phyloP scores from a whole-genome alignment of 2,113 vertebrate genomes.

The Pituophis catenifer region DNA sequence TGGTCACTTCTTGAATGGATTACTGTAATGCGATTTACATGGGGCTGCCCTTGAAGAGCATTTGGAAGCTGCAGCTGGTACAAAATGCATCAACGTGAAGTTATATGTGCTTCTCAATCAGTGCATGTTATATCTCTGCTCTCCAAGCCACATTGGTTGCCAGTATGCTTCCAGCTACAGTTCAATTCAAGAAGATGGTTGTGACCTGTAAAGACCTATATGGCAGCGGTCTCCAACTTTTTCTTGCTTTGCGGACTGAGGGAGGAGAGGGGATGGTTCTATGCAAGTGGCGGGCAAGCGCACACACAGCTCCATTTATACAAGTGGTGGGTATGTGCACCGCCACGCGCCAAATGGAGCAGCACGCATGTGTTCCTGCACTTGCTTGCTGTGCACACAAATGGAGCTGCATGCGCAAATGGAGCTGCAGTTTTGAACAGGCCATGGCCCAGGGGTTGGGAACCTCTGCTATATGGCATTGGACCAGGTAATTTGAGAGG shows the following conservation, averaged over 20 bases:
- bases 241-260: background rate
- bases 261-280: background rate
- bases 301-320: background rate
- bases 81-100: background rate
- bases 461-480: background rate
- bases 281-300: too few relatives aligned
- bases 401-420: background rate
- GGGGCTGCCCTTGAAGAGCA: background rate
- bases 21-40: background rate
- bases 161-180: background rate
- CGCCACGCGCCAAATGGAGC: too few relatives aligned
- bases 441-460: background rate
- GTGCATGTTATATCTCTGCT: background rate
- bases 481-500: background rate
- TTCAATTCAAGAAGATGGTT: background rate
- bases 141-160: background rate
- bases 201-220: background rate
- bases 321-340: rapidly evolving
- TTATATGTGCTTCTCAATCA: background rate
- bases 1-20: background rate
- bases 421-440: background rate
- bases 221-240: background rate
- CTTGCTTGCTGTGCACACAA: too few relatives aligned
- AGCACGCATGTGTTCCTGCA: too few relatives aligned
- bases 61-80: background rate